phyloP scores from a whole-genome alignment of 1,140 invertebrate species.

The Patella vulgata region DNA sequence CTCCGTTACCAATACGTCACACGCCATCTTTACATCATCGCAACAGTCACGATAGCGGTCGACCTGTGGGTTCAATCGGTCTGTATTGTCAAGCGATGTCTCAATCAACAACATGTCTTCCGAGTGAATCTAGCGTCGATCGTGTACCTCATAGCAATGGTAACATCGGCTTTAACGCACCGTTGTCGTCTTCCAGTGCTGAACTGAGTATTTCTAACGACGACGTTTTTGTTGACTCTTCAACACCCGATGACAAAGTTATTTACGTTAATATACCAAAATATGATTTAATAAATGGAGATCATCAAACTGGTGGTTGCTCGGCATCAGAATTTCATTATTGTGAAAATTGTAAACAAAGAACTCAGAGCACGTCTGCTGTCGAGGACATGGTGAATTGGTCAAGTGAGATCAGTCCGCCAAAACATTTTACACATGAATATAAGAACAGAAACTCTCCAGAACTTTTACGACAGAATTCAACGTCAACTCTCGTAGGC shows the following conservation, averaged over 20 bases:
- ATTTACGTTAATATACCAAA: slow-evolving; percentile 32
- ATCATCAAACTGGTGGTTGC: background rate
- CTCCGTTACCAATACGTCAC: slow-evolving; percentile 30
- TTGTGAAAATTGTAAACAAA: slow-evolving; percentile 18
- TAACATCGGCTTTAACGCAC: background rate
- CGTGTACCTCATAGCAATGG: background rate
- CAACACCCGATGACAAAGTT: slow-evolving; percentile 26
- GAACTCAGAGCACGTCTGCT: slow-evolving; percentile 45
- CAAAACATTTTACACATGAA: background rate
- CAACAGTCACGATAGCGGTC: background rate
- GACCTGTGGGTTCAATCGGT: background rate
- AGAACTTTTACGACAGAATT: slow-evolving; percentile 22
- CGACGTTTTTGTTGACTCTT: slow-evolving; percentile 37
- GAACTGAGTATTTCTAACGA: slow-evolving; percentile 34
- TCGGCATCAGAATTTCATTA: background rate
- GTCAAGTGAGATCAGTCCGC: slow-evolving; percentile 23
- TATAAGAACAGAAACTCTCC: background rate
- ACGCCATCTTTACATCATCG: slow-evolving; percentile 25
- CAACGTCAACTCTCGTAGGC: slow-evolving; percentile 32
- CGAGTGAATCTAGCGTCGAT: background rate
- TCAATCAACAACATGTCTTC: slow-evolving; percentile 12
- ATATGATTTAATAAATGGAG: background rate
- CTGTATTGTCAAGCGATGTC: slow-evolving; percentile 3
- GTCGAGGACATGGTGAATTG: slow-evolving; percentile 44
- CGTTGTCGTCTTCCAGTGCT: slow-evolving; percentile 2